Conservation (phyloP, 2,113 vertebrate genomes). For the Meriones unguiculatus region DNA sequence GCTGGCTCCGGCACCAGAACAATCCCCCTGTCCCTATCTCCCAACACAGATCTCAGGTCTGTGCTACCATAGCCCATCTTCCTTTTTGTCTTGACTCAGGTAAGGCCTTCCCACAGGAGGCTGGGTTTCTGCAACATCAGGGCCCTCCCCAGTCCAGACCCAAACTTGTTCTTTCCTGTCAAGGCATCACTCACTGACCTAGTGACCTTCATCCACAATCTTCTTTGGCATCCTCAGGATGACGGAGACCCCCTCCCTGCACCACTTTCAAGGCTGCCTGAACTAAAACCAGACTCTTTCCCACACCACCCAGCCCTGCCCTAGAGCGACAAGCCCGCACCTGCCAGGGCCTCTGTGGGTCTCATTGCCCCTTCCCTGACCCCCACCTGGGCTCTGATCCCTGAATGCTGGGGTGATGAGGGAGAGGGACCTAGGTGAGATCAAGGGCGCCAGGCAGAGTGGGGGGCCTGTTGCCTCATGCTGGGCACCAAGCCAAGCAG, state of each 20-base stretch:
- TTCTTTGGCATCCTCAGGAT: fast-evolving
- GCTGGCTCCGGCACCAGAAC: neutral
- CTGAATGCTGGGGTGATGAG: neutral
- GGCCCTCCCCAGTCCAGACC: neutral
- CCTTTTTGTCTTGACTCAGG: neutral
- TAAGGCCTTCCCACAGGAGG: neutral
- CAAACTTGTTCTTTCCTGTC: neutral
- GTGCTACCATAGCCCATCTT: neutral
- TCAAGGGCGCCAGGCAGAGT: neutral
- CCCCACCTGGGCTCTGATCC: neutral
- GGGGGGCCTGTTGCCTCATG: neutral
- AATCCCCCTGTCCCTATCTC: neutral
- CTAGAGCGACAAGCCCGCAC: neutral
- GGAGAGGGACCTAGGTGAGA: neutral
- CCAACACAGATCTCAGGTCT: neutral
- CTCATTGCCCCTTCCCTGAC: neutral
- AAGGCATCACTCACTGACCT: neutral
- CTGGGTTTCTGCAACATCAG: neutral
- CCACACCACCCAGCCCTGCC: neutral
- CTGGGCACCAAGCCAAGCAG: neutral
- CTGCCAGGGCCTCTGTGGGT: neutral
- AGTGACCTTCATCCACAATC: neutral
- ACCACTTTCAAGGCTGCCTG: neutral
- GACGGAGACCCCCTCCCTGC: neutral
- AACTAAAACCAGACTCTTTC: neutral